phyloP scores from a whole-genome alignment of 2,113 vertebrate genomes.

The Elanus axillaris region DNA sequence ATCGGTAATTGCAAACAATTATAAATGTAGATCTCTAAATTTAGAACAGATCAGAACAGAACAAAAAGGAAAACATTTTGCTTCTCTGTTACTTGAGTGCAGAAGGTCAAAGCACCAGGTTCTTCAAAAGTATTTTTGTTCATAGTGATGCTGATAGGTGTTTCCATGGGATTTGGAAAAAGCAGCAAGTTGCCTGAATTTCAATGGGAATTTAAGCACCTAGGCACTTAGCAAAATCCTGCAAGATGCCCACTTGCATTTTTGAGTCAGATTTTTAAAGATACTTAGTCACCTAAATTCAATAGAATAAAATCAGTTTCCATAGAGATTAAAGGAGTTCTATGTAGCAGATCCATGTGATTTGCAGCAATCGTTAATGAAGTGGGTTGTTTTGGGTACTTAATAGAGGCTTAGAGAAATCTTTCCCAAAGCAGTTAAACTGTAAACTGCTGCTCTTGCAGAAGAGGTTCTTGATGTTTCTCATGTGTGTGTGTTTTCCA shows the following conservation, averaged over 20 bases:
- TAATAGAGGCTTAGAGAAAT: background rate
- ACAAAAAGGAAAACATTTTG: background rate
- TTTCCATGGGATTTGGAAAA: background rate
- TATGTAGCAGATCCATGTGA: background rate
- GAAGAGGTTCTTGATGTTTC: background rate
- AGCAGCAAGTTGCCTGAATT: background rate
- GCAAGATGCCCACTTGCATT: background rate
- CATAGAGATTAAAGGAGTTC: background rate
- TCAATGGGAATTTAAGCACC: background rate
- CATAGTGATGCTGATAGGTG: background rate
- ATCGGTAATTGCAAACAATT: background rate
- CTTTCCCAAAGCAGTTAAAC: constrained; percentile 3
- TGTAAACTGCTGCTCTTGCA: constrained; percentile 1
- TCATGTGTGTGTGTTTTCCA: constrained; percentile 30
- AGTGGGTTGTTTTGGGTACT: background rate
- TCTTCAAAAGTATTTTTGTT: background rate
- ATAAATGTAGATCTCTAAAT: background rate
- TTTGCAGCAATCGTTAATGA: background rate
- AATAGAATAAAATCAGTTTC: background rate
- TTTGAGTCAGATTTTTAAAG: constrained; percentile 4
- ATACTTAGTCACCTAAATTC: background rate
- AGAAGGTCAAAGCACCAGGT: background rate
- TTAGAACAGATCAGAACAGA: background rate
- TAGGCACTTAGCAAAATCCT: background rate
- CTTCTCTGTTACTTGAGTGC: background rate